Percentiles rank a stretch among this genome's conserved stretches.
phyloP scores from a whole-genome alignment of 2,113 vertebrate genomes.

The Onychostruthus taczanowskii region DNA sequence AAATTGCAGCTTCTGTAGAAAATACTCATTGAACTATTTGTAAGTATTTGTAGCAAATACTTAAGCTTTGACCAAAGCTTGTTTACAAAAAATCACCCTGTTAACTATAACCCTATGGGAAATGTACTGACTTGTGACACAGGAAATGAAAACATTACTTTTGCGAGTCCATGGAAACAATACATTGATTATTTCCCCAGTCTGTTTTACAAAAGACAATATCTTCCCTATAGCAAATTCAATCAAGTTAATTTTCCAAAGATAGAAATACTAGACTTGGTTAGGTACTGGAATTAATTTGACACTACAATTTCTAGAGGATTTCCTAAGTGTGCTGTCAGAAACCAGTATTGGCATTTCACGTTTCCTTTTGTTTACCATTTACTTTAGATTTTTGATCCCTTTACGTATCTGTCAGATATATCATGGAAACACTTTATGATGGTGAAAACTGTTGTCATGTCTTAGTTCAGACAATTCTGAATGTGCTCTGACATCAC shows the following conservation, averaged over 20 bases:
- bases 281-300: neutral
- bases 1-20: neutral
- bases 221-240: neutral
- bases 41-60: neutral
- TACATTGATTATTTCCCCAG: neutral
- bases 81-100: neutral
- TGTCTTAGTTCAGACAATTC: neutral
- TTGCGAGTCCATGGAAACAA: neutral
- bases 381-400: neutral
- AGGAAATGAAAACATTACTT: neutral
- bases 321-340: neutral
- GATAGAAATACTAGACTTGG: neutral
- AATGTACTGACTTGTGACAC: neutral
- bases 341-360: neutral
- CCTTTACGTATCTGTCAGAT: conserved; percentile 7
- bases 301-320: neutral
- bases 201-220: neutral
- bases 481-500: neutral
- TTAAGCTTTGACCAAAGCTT: neutral
- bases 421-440: neutral
- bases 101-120: neutral
- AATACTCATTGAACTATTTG: neutral
- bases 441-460: neutral
- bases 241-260: neutral
- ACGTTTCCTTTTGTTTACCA: neutral